Evolutionary conservation across 2,113 vertebrate species (phyloP).

Genomic region (Phylloscopus whistleri): DNA sequence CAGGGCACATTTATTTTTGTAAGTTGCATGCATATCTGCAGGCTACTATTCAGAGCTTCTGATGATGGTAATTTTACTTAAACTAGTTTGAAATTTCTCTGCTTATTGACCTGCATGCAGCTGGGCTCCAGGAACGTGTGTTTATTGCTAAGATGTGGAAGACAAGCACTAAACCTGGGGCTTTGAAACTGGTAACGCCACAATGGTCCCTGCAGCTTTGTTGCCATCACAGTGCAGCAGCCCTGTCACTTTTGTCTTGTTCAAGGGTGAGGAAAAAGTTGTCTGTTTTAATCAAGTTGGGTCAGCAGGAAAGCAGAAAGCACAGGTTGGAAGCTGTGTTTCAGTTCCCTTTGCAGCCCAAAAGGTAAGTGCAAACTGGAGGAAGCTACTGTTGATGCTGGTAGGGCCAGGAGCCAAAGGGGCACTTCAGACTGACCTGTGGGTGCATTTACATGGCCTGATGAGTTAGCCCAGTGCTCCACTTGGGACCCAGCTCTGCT

Average conservation of each 20-base stretch:
- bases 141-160: not conserved
- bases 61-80: not conserved
- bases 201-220: not conserved
- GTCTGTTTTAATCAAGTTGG: not conserved
- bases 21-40: not conserved
- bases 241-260: too few species aligned
- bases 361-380: not conserved
- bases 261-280: not conserved
- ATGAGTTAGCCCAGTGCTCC: not conserved
- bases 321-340: not conserved
- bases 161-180: not conserved
- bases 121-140: not conserved
- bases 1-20: not conserved
- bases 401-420: not conserved
- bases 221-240: not conserved
- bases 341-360: not conserved
- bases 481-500: not conserved
- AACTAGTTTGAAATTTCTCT: not conserved
- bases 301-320: not conserved
- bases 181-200: not conserved
- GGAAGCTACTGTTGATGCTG: not conserved
- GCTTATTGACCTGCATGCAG: not conserved
- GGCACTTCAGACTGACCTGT: rapidly evolving
- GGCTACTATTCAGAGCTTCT: not conserved
- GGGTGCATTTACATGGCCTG: not conserved